Percentiles rank a stretch among this genome's conserved stretches.
Conservation (phyloP, 2,113 vertebrate genomes). For the Thryonomys swinderianus region DNA sequence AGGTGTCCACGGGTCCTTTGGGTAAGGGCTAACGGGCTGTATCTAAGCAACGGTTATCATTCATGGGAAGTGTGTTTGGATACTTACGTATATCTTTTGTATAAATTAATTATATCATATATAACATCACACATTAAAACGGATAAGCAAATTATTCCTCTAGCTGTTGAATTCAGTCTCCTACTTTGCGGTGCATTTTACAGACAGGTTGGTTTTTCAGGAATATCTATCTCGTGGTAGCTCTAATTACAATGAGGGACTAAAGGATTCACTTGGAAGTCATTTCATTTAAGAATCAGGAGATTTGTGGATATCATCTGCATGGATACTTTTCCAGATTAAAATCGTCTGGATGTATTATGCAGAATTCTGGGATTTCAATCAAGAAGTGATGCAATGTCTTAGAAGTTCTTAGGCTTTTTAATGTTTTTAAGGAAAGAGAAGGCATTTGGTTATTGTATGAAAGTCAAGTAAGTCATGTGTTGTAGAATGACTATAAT, state of each 20-base stretch:
- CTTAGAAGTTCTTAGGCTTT: background rate
- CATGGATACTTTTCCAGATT: constrained; percentile 31
- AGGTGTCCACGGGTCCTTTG: background rate
- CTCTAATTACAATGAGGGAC: constrained; percentile 11
- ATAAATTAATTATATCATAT: background rate
- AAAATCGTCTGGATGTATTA: constrained; percentile 64
- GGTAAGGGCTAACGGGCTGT: background rate
- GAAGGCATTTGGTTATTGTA: constrained; percentile 26
- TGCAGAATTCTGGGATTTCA: constrained; percentile 64
- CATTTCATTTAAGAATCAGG: constrained; percentile 47
- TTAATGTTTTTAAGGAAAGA: constrained; percentile 59
- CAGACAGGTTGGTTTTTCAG: background rate
- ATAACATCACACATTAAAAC: constrained; percentile 19
- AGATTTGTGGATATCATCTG: background rate
- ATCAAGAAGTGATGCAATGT: constrained; percentile 59
- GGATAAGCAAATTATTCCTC: background rate
- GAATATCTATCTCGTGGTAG: background rate
- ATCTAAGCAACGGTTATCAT: constrained; percentile 19
- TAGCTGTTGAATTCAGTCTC: background rate
- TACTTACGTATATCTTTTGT: constrained; percentile 5
- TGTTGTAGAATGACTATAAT: background rate
- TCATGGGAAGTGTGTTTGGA: background rate
- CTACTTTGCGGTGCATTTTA: background rate
- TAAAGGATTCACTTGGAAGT: background rate
- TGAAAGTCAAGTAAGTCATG: background rate